Evolutionary conservation across 64 coral and sea anemone species (phyloP).

Genomic region (Pocillopora damicornis): DNA sequence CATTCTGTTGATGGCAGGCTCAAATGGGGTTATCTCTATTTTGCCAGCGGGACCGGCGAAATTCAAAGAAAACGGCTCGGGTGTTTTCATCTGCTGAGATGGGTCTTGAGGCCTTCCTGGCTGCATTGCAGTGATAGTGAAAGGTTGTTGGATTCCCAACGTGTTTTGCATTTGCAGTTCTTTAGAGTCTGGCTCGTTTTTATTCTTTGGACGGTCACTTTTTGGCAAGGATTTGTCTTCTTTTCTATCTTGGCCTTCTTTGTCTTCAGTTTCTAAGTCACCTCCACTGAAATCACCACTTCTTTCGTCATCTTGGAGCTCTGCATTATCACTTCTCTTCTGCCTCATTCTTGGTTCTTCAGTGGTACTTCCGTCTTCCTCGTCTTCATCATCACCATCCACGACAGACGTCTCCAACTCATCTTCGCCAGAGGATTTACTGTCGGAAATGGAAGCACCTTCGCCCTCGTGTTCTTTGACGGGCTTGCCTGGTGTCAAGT

Average conservation of each 20-base stretch:
- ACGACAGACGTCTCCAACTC: slow-evolving; percentile 18
- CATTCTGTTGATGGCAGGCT: neutral
- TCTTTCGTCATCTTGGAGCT: neutral
- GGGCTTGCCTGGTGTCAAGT: slow-evolving; percentile 7
- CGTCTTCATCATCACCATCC: neutral
- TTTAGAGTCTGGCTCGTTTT: neutral
- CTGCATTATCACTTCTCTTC: neutral
- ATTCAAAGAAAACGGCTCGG: neutral
- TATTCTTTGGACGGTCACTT: neutral
- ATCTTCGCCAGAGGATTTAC: neutral
- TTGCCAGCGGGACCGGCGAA: neutral
- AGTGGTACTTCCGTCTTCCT: slow-evolving; percentile 32
- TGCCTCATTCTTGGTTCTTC: slow-evolving; percentile 20
- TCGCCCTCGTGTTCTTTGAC: neutral
- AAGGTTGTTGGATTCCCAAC: slow-evolving; percentile 19
- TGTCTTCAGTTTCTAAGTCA: neutral
- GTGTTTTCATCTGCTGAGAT: neutral
- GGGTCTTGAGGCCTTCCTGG: neutral
- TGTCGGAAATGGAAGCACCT: neutral
- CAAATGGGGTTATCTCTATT: slow-evolving; percentile 30
- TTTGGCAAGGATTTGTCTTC: neutral
- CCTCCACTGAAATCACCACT: slow-evolving; percentile 18
- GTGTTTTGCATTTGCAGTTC: slow-evolving; percentile 20
- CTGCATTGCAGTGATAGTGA: slow-evolving; percentile 26
- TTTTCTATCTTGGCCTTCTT: neutral